Evolutionary conservation across 2,888 invertebrate species (phyloP).

Genomic region (Zhengitettix transpicula): DNA sequence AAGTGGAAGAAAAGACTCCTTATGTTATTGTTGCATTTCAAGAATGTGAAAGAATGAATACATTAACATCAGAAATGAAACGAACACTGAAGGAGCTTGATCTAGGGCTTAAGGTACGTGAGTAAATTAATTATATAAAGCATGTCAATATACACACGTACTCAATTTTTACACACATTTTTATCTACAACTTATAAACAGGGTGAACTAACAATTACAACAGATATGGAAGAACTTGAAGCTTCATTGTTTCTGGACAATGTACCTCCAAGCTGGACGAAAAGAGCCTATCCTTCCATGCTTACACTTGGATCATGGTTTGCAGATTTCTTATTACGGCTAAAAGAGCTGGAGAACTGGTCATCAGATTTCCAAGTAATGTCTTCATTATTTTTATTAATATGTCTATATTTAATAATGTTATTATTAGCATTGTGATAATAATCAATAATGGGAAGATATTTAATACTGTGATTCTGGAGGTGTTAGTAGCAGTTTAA

Average conservation of each 20-base stretch:
- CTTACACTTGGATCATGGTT: conserved; percentile 74
- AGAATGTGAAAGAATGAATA: conserved; percentile 91
- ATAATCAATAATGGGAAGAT: no score
- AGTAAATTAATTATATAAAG: neutral
- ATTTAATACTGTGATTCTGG: no score
- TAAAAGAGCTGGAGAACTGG: conserved; percentile 75
- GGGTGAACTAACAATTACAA: conserved; percentile 86
- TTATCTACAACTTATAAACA: conserved; percentile 20
- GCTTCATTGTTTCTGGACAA: conserved; percentile 74
- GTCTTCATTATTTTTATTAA: no score
- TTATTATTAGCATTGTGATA: no score
- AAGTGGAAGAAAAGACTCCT: conserved; percentile 78
- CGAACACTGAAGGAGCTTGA: conserved; percentile 71
- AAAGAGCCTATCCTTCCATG: conserved; percentile 75
- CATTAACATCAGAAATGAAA: conserved; percentile 61
- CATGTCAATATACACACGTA: neutral
- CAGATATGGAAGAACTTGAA: conserved; percentile 79
- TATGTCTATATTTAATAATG: no score
- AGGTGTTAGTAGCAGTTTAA: no score
- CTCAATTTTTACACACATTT: neutral
- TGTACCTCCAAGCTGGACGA: conserved; percentile 75
- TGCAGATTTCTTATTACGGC: conserved; percentile 61
- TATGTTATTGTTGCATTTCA: conserved; percentile 83
- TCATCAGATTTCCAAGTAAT: conserved; percentile 61
- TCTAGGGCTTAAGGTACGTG: conserved; percentile 63